Evolutionary conservation across 2,888 invertebrate species (phyloP).

Genomic region (Drosophila borborema): DNA sequence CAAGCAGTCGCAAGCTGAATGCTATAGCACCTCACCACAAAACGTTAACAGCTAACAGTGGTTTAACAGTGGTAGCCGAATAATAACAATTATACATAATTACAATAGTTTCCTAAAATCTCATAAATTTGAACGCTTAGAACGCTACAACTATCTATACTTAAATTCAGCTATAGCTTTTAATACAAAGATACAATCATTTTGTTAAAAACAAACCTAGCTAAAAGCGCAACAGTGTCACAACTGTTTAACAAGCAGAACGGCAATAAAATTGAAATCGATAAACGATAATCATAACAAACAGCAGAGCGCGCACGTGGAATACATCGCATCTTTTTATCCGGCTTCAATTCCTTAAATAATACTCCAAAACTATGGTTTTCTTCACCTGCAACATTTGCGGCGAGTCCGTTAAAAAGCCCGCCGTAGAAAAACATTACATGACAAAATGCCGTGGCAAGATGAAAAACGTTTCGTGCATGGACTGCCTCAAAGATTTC

Average conservation of each 20-base stretch:
- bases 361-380: constrained; percentile 89
- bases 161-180: no score
- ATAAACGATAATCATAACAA: constrained; percentile 30
- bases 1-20: constrained; percentile 5
- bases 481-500: constrained; percentile 96
- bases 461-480: constrained; percentile 92
- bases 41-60: no score
- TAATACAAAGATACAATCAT: no score
- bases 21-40: constrained; percentile 4
- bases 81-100: not conserved
- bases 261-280: constrained; percentile 15
- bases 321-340: constrained; percentile 13
- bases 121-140: not conserved
- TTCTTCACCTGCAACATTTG: constrained; percentile 97
- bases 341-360: not conserved
- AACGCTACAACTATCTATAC: not conserved
- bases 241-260: constrained; percentile 10
- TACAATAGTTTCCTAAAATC: not conserved
- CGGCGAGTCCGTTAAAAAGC: constrained; percentile 95
- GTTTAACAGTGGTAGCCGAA: not conserved
- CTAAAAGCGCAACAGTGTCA: not conserved
- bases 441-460: constrained; percentile 89
- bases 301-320: constrained; percentile 46
- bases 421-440: constrained; percentile 95
- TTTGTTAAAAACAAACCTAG: no score